Conservation (phyloP, 2,888 invertebrate species). For the Peribatodes rhomboidaria region DNA sequence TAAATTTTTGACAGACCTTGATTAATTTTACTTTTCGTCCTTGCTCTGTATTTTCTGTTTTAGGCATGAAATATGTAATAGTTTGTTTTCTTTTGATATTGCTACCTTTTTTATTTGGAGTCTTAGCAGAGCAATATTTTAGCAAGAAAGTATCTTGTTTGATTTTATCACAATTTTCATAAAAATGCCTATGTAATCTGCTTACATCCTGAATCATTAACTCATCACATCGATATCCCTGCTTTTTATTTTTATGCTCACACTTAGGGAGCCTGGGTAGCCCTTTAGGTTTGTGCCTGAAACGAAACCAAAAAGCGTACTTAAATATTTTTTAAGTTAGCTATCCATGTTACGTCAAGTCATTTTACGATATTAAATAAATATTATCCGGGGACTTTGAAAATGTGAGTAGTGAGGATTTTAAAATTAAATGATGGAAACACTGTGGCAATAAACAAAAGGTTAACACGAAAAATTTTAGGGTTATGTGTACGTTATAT, state of each 20-base stretch:
- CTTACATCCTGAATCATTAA: conserved; percentile 37
- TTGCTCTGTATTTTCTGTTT: conserved; percentile 12
- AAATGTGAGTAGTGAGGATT: no score
- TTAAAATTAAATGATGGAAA: no score
- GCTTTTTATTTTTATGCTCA: conserved; percentile 36
- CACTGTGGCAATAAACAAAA: no score
- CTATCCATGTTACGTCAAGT: no score
- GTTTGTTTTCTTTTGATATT: conserved; percentile 39
- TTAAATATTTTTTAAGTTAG: no score
- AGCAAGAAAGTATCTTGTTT: conserved; percentile 35
- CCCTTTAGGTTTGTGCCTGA: conserved; percentile 20
- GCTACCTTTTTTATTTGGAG: conserved; percentile 31
- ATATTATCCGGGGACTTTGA: no score
- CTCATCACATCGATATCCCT: conserved; percentile 38
- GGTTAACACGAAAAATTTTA: no score
- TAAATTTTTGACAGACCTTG: conserved; percentile 43
- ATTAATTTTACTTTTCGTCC: conserved; percentile 14
- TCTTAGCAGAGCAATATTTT: conserved; percentile 34
- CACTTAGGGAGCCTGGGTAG: conserved; percentile 28
- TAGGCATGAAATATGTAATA: conserved; percentile 44
- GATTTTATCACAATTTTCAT: conserved; percentile 37
- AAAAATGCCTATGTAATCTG: conserved; percentile 40
- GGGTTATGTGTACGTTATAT: no score
- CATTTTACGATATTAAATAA: no score
- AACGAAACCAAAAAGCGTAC: no score